These are phyloP conservation scores for Mustela lutreola DNA, from an alignment of 2,113 vertebrate genomes.

Conservation along the genomic window DNA sequence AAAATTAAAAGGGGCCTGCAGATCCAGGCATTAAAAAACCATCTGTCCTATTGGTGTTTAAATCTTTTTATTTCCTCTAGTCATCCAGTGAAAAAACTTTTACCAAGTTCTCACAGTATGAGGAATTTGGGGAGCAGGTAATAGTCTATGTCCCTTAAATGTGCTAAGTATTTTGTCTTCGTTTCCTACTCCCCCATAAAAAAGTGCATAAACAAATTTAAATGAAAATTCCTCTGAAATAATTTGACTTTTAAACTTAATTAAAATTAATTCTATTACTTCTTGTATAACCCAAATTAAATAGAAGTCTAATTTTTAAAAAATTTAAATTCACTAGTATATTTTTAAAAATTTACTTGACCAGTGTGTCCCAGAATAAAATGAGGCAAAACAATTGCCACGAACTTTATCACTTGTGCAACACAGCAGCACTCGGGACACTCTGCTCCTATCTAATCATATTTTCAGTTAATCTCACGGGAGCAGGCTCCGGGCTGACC, in stretches of 20 bases:
- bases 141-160: background rate
- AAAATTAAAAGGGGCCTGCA: background rate
- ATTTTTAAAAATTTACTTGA: background rate
- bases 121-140: background rate
- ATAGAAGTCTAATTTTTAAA: background rate
- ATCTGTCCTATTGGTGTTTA: background rate
- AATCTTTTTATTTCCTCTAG: background rate
- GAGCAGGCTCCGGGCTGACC: background rate
- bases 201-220: background rate
- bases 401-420: background rate
- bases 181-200: background rate
- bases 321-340: background rate
- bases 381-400: background rate
- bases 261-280: slow-evolving; percentile 44
- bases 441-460: background rate
- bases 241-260: slow-evolving; percentile 36
- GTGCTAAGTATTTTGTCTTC: background rate
- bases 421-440: background rate
- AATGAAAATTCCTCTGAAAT: background rate
- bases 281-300: background rate
- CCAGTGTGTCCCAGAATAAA: background rate
- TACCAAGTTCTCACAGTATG: background rate
- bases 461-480: background rate
- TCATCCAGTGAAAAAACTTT: background rate
- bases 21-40: background rate